Evolutionary conservation across 2,797 vertebrate species (phyloP), one percentile per base, ranked within the genome.

Genomic region (Champsocephalus esox): DNA sequence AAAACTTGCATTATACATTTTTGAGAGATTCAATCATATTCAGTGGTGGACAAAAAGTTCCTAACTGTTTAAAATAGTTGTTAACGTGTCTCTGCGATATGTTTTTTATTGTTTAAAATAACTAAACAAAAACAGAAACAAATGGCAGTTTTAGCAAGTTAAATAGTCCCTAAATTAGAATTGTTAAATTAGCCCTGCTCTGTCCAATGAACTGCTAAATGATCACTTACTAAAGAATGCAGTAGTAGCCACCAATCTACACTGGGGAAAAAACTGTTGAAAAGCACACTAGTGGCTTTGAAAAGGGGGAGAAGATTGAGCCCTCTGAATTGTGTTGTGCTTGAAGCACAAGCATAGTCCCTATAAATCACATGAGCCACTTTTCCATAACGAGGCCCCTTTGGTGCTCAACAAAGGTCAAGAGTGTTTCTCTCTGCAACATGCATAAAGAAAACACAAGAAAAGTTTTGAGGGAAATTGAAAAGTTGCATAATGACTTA

Each of bases 311-410:
- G 55, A 45, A 73, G 70, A 71, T 21, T 73, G 21, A 56, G 24
- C 49, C 34, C 14, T 65, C 10, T 70, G 19, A 54, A 79, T 45
- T 64, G 63, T 38, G 44, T 24, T 3, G 44, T 2, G 45, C 54
- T 68, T 61, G 66, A 73, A 82, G 46, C 19, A 66, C 51, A 56
- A 64, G 60, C 55, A 72, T 74, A 64, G 71, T 69, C 74, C 66
- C 54, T 77, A 65, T 75, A 77, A 81, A 77, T 82, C 68, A 83
- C 72, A 75, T 11, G 24, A 79, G 58, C 70, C 68, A 46, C 45
- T 79, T 76, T 67, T 84, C 60, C 65, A 79, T 57, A 81, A 79
- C 46, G 56, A 85, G 72, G 69, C 70, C 46, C 52, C 34, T 71
- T 58, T 72, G 56, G 51, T 57, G 57, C 60, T 77, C 38, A 21